Percentiles rank a stretch among this genome's conserved stretches.
Evolutionary conservation across 2,797 vertebrate genomes (phyloP).

Genomic region (Mormyrops boulengeri): DNA sequence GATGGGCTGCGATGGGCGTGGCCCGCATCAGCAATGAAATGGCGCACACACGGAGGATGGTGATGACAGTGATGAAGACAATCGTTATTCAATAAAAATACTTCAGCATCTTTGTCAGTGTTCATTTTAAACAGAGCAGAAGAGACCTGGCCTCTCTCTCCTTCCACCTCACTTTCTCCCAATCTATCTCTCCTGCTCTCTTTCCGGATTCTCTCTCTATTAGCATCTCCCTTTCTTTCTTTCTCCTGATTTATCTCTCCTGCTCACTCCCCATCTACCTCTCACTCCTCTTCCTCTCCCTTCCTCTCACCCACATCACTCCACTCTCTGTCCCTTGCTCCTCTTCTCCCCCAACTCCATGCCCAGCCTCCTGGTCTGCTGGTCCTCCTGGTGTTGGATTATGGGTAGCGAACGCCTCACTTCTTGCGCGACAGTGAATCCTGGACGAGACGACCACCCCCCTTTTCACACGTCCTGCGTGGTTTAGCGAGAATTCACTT

Average conservation of each 20-base stretch:
- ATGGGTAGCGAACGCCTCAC: not conserved
- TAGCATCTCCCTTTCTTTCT: not conserved
- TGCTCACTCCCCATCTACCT: not conserved
- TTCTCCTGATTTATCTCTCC: not conserved
- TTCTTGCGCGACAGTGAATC: not conserved
- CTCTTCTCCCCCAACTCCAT: not conserved
- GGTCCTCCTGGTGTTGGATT: not conserved
- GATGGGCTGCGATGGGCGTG: not conserved
- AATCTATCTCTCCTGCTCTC: not conserved
- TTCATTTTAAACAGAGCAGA: not conserved
- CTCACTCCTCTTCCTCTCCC: not conserved
- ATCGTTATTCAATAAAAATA: not conserved
- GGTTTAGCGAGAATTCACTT: not conserved
- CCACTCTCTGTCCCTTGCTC: not conserved
- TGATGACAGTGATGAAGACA: conserved; percentile 16
- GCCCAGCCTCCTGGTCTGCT: not conserved
- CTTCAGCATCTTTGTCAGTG: not conserved
- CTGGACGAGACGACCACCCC: not conserved
- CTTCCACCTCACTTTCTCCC: not conserved
- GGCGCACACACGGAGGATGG: not conserved
- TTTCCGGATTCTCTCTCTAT: not conserved
- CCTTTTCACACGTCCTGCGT: not conserved
- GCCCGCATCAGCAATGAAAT: not conserved
- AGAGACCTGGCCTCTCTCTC: not conserved
- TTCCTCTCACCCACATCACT: not conserved